A percentile compares a stretch with the other conserved stretches of the same genome.
Evolutionary conservation across 2,888 invertebrate genomes (phyloP).

Genomic region (Ecliptopera silaceata): DNA sequence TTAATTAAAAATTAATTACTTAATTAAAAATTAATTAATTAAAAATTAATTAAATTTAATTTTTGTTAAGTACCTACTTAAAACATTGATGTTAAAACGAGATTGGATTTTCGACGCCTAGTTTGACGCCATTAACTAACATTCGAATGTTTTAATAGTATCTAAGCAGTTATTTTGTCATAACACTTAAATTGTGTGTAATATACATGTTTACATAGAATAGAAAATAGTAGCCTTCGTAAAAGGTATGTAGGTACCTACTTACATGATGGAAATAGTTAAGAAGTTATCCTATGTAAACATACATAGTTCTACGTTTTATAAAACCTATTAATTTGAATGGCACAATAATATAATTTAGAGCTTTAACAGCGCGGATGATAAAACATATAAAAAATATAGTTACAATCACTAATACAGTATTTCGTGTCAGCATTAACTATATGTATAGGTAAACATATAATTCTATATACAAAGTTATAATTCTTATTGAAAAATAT

Average conservation of each 20-base stretch:
- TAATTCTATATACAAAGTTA: slow-evolving; percentile 38
- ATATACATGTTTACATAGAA: slow-evolving; percentile 30
- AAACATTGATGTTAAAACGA: too few species aligned
- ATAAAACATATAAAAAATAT: slow-evolving; percentile 38
- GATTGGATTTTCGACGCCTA: too few species aligned
- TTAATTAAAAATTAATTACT: too few species aligned
- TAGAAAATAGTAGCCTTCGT: slow-evolving; percentile 19
- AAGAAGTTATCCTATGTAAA: slow-evolving; percentile 19
- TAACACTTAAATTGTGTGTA: not conserved
- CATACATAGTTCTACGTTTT: slow-evolving; percentile 21
- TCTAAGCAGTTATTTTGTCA: slow-evolving; percentile 2
- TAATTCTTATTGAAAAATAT: slow-evolving; percentile 48
- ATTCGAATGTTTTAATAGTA: too few species aligned
- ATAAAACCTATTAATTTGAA: slow-evolving; percentile 50
- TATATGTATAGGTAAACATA: slow-evolving; percentile 11
- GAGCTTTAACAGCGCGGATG: slow-evolving; percentile 45
- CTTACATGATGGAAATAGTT: slow-evolving; percentile 5
- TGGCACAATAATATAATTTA: slow-evolving; percentile 65
- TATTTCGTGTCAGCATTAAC: slow-evolving; percentile 30
- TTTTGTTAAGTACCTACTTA: too few species aligned
- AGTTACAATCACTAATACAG: slow-evolving; percentile 30
- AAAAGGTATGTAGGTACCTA: not conserved
- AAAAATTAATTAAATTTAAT: too few species aligned
- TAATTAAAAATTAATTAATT: too few species aligned
- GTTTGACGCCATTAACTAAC: not conserved